These are phyloP conservation scores for Typhlichthys eigenmanni DNA, from an alignment of 2,797 vertebrate genomes.

Conservation along the genomic window DNA sequence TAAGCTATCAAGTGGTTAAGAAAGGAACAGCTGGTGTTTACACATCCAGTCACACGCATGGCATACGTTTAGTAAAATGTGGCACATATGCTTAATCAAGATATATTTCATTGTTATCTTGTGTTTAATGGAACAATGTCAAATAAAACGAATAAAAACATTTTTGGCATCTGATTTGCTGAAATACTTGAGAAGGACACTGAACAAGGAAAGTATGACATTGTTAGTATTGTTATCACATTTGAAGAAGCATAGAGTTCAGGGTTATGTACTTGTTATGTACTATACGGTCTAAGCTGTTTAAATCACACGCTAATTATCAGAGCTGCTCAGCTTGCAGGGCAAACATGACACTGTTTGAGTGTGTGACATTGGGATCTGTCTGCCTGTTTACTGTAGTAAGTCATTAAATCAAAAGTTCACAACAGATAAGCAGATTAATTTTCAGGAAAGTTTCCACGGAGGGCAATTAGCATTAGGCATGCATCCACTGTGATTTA, in stretches of 20 bases:
- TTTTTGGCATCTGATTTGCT: too few relatives aligned
- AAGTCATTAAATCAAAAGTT: slow-evolving; percentile 49
- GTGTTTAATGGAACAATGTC: not conserved
- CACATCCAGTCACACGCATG: not conserved
- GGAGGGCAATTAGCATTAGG: slow-evolving; percentile 7
- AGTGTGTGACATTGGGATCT: slow-evolving; percentile 53
- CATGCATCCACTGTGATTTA: slow-evolving; percentile 11
- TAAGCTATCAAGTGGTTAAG: not conserved
- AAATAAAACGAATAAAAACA: too few relatives aligned
- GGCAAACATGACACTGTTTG: slow-evolving; percentile 60
- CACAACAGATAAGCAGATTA: slow-evolving; percentile 31
- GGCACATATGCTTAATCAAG: not conserved
- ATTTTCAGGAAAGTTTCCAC: slow-evolving; percentile 45
- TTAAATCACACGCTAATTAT: slow-evolving; percentile 56
- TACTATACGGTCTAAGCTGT: slow-evolving; percentile 45
- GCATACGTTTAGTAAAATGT: not conserved
- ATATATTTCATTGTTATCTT: not conserved
- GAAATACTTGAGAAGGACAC: too few relatives aligned
- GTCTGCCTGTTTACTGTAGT: slow-evolving; percentile 45
- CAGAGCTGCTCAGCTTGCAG: slow-evolving; percentile 58
- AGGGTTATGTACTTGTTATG: slow-evolving; percentile 16
- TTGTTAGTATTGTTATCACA: slow-evolving; percentile 21
- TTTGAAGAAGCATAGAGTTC: slow-evolving; percentile 5
- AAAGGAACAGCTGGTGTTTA: slow-evolving; percentile 31
- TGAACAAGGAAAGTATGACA: not conserved